Evolutionary conservation across 2,797 vertebrate species (phyloP).

Genomic region (Sandelia bainsii): DNA sequence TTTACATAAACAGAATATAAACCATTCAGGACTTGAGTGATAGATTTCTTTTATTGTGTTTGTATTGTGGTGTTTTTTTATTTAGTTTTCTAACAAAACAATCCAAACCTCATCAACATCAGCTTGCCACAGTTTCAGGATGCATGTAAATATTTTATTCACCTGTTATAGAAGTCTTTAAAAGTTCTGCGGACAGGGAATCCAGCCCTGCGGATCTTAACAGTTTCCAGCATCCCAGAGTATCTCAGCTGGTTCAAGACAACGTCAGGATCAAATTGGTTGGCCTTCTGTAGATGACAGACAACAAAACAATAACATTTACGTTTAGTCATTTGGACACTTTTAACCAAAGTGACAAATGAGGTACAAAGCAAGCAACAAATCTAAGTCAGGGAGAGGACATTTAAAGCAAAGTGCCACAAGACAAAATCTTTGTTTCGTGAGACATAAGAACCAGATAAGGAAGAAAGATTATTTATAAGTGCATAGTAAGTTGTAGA

Average conservation of each 20-base stretch:
- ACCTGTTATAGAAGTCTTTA: slow-evolving; percentile 90
- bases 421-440: too few species aligned
- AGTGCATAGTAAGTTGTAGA: too few species aligned
- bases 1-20: slow-evolving; percentile 18
- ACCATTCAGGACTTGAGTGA: not conserved
- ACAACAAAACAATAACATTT: slow-evolving; percentile 12
- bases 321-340: too few species aligned
- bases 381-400: too few species aligned
- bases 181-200: slow-evolving; percentile 92
- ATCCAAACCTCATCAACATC: not conserved
- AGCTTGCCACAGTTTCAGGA: not conserved
- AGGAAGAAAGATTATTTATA: too few species aligned
- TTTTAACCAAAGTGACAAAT: too few species aligned
- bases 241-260: slow-evolving; percentile 93
- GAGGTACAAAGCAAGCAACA: too few species aligned
- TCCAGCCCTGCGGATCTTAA: slow-evolving; percentile 92
- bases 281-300: slow-evolving; percentile 78
- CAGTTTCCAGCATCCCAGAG: slow-evolving; percentile 94
- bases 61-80: not conserved
- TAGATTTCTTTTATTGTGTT: not conserved
- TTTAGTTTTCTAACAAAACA: not conserved
- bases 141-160: slow-evolving; percentile 22
- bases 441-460: too few species aligned
- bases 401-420: too few species aligned
- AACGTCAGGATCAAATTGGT: slow-evolving; percentile 88